These are phyloP conservation scores for Pachyrhynchus sulphureomaculatus DNA, from an alignment of 1,140 invertebrate species.

Conservation along the genomic window DNA sequence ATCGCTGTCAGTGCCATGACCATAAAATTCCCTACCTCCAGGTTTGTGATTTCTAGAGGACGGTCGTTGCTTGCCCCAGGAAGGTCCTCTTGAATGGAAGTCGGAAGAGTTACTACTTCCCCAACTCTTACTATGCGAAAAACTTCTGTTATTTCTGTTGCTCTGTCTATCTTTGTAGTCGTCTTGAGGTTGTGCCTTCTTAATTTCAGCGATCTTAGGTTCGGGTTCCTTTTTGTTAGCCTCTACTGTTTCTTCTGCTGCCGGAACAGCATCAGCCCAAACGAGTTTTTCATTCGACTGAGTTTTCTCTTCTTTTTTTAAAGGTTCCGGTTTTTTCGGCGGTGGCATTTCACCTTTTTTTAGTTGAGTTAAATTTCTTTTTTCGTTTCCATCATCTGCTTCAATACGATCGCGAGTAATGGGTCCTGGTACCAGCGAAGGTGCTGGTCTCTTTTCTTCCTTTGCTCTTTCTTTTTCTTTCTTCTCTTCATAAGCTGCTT, in stretches of 20 bases:
- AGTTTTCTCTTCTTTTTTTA: constrained; percentile 48
- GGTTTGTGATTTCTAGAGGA: constrained; percentile 28
- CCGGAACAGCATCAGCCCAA: constrained; percentile 56
- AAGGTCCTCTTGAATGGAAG: constrained; percentile 24
- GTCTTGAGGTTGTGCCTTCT: constrained; percentile 37
- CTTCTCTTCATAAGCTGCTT: constrained; percentile 54
- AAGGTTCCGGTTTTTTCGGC: constrained; percentile 45
- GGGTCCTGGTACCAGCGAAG: constrained; percentile 60
- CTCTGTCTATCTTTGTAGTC: constrained; percentile 51
- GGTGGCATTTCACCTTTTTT: constrained; percentile 50
- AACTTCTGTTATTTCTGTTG: constrained; percentile 44
- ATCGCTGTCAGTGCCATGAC: constrained; percentile 60
- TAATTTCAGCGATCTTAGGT: constrained; percentile 21
- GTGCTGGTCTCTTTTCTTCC: constrained; percentile 53
- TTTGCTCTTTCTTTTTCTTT: constrained; percentile 46
- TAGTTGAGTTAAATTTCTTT: constrained; percentile 57
- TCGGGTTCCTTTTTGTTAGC: constrained; percentile 29
- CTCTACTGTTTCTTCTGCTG: constrained; percentile 37
- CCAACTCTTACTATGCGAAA: constrained; percentile 43
- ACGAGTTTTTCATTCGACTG: constrained; percentile 41
- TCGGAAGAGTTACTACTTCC: constrained; percentile 42
- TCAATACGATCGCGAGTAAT: constrained; percentile 65
- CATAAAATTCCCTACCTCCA: constrained; percentile 45
- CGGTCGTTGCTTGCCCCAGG: constrained; percentile 26
- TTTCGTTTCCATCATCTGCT: constrained; percentile 60